These are phyloP conservation scores for Matsumyia berberina DNA, from an alignment of 2,888 invertebrate species.

Conservation along the genomic window DNA sequence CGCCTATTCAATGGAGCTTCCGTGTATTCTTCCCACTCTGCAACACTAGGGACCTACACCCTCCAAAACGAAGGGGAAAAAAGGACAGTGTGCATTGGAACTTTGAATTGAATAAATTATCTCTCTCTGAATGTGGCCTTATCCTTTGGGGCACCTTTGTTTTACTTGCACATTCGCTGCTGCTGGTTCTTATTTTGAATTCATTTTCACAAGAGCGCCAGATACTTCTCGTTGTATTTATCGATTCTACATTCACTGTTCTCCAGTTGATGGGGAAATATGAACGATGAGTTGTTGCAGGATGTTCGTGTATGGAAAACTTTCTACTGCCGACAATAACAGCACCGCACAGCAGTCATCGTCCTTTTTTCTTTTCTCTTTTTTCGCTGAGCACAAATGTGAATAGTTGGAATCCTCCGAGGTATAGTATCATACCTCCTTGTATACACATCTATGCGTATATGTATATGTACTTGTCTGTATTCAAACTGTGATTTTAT, in stretches of 20 bases:
- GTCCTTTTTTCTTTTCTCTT: conserved; percentile 1
- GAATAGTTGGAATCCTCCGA: conserved; percentile 22
- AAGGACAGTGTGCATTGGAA: background rate
- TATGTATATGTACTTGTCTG: background rate
- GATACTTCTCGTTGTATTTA: conserved; percentile 11
- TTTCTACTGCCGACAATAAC: conserved; percentile 28
- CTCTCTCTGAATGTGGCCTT: background rate
- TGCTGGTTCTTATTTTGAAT: background rate
- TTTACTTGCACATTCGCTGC: background rate
- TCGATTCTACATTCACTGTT: conserved; percentile 28
- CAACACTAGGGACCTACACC: conserved; percentile 7
- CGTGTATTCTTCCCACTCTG: background rate
- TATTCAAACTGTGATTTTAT: conserved; percentile 26
- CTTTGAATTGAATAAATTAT: conserved; percentile 10
- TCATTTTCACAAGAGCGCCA: background rate
- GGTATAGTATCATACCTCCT: background rate
- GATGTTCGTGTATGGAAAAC: conserved; percentile 14
- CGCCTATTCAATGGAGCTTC: background rate
- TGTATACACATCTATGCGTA: background rate
- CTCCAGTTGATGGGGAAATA: conserved; percentile 11
- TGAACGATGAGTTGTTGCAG: conserved; percentile 24
- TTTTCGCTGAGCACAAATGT: conserved; percentile 6
- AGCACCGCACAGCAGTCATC: conserved; percentile 32
- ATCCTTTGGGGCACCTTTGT: background rate
- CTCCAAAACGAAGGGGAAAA: background rate